Conservation (phyloP, 2,113 vertebrate genomes). For the Puffinus mauretanicus region DNA sequence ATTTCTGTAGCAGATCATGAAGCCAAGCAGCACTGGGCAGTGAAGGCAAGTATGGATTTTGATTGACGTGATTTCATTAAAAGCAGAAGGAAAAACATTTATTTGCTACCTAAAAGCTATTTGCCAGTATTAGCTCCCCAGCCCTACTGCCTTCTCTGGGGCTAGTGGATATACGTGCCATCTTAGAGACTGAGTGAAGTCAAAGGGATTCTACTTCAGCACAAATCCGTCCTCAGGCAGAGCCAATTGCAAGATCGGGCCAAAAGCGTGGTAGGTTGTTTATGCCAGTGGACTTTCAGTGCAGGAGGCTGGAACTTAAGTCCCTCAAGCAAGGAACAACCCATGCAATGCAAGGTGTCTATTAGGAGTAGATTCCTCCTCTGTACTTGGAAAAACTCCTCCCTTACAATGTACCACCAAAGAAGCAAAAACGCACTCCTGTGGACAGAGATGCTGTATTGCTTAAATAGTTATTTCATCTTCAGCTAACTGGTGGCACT, state of each 20-base stretch:
- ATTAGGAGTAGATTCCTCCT: background rate
- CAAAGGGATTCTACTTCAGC: background rate
- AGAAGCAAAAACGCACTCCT: background rate
- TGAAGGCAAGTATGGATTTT: background rate
- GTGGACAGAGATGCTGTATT: background rate
- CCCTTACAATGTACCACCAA: background rate
- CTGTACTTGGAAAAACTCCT: background rate
- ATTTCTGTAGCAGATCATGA: conserved; percentile 13
- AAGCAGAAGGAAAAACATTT: background rate
- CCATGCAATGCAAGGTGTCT: background rate
- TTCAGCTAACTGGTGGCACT: background rate
- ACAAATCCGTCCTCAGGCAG: background rate
- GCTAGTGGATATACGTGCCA: background rate
- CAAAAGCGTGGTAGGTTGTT: fast-evolving
- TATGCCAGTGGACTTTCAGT: background rate
- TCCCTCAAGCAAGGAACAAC: background rate
- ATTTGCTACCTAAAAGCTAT: background rate
- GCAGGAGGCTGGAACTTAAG: background rate
- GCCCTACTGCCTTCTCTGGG: background rate
- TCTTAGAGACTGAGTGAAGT: background rate
- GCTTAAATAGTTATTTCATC: background rate
- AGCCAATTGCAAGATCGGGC: background rate
- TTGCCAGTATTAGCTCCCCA: background rate
- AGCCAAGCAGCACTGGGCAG: background rate
- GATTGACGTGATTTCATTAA: fast-evolving